These are phyloP conservation scores for Nematolebias whitei DNA, from an alignment of 2,113 vertebrate genomes.

Conservation along the genomic window DNA sequence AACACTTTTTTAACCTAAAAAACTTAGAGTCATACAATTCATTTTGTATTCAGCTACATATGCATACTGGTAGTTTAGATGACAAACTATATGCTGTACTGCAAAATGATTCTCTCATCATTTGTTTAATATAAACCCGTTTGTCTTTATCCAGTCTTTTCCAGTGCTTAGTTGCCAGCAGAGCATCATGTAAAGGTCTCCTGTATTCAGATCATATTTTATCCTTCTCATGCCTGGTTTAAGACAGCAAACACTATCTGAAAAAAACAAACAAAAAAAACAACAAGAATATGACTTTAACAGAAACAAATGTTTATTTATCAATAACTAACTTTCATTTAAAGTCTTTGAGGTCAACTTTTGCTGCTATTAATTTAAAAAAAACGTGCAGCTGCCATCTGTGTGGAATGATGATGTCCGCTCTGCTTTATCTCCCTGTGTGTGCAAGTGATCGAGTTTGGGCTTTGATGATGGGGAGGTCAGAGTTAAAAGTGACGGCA, in stretches of 20 bases:
- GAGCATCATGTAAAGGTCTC: conserved; percentile 17
- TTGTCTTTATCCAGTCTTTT: conserved; percentile 18
- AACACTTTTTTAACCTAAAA: no score
- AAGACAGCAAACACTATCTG: conserved; percentile 18
- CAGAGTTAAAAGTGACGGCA: conserved; percentile 48
- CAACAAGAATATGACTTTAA: conserved; percentile 55
- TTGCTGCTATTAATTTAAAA: conserved; percentile 50
- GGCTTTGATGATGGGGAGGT: conserved; percentile 37
- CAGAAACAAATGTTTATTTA: conserved; percentile 70
- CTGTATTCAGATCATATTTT: conserved; percentile 33
- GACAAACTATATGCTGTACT: neutral
- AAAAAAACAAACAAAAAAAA: conserved; percentile 17
- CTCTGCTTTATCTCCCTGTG: conserved; percentile 52
- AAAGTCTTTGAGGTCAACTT: conserved; percentile 39
- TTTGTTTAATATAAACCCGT: conserved; percentile 8
- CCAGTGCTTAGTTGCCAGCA: conserved; percentile 47
- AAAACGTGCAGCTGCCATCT: conserved; percentile 52
- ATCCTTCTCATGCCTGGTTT: conserved; percentile 25
- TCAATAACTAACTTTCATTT: conserved; percentile 42
- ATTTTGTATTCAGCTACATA: no score
- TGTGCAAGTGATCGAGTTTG: conserved; percentile 21
- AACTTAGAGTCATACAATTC: no score
- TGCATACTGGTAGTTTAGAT: no score
- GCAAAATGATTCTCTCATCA: no score
- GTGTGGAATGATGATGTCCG: conserved; percentile 32